These are phyloP conservation scores for Gymnobelideus leadbeateri DNA, from an alignment of 2,113 vertebrate species.

Conservation along the genomic window DNA sequence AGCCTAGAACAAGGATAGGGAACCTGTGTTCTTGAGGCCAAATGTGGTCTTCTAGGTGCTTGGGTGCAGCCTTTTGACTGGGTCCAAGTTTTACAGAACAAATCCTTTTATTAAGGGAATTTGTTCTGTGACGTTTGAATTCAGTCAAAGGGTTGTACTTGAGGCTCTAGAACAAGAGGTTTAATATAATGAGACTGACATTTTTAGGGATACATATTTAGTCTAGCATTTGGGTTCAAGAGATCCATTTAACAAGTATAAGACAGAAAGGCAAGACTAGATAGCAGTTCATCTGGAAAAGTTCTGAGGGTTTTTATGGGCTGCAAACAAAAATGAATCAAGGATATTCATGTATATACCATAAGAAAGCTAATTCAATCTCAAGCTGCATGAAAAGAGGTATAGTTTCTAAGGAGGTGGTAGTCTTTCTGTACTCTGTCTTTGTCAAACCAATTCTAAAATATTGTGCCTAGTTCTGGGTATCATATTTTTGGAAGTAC, in stretches of 20 bases:
- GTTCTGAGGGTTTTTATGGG: not conserved
- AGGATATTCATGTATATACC: not conserved
- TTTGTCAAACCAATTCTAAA: not conserved
- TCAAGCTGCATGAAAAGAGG: not conserved
- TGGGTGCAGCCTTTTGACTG: too few relatives aligned
- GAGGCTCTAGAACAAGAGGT: not conserved
- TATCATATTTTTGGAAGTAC: not conserved
- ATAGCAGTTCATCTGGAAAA: not conserved
- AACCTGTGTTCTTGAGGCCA: too few relatives aligned
- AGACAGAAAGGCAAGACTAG: not conserved
- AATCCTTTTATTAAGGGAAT: too few relatives aligned
- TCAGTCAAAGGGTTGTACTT: too few relatives aligned
- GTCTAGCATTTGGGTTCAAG: not conserved
- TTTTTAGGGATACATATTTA: not conserved
- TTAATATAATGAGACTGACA: not conserved
- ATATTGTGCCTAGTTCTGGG: not conserved
- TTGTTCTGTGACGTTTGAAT: too few relatives aligned
- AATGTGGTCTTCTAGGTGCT: too few relatives aligned
- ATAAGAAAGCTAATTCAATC: not conserved
- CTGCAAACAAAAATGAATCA: not conserved
- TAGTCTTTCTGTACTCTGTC: not conserved
- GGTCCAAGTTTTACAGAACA: too few relatives aligned
- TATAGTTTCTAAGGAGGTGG: not conserved
- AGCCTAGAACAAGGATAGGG: not conserved
- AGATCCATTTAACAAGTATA: not conserved